Base-by-base conservation (phyloP, 2,113 vertebrate genomes). In the Cyprinodon tularosa region DNA sequence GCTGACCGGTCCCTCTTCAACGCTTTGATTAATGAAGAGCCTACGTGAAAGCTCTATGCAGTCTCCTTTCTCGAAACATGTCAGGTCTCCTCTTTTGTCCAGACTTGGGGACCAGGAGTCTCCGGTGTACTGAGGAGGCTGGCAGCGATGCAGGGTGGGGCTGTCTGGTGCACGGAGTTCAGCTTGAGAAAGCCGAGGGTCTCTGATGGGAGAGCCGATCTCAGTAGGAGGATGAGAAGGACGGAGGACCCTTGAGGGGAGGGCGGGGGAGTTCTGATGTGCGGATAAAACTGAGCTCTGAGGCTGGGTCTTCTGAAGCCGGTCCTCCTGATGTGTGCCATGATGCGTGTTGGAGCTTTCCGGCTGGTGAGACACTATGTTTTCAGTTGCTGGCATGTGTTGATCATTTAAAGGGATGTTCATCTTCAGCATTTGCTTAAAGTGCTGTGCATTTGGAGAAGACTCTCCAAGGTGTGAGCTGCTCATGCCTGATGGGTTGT, bases 331-430 rank as follows among this genome's bases (percentile, higher is more conserved):
- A 3, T 62, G 71, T 37, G 74, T 37, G 38, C 73, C 65, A 42
- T 76, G 62, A 61, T 81, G 72, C 14, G 59, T 53, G 38, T 64
- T 74, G 4, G 84, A 79, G 73, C 85, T 85, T 40, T 80, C 78
- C 3, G 77, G 88, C 86, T 90, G 90, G 81, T 91, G 89, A 5
- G 69, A 68, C 74, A 89, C 88, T 38, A 77, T 81, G 67, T 83
- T 75, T 66, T 89, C 74, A 3, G 74, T 40, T 79, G 90, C 89
- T 74, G 89, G 81, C 53, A 45, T 73, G 61, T 88, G 75, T 60
- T 85, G 86, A 68, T 89, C 84, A 1, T 92, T 90, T 86, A 94
- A 92, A 76, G 94, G 94, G 89, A 95, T 95, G 80, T 95, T 95
- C 94, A 95, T 94, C 70, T 90, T 87, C 3, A 94, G 85, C 10